These are phyloP conservation scores for Argynnis bischoffii DNA, from an alignment of 2,888 invertebrate species.

Conservation along the genomic window DNA sequence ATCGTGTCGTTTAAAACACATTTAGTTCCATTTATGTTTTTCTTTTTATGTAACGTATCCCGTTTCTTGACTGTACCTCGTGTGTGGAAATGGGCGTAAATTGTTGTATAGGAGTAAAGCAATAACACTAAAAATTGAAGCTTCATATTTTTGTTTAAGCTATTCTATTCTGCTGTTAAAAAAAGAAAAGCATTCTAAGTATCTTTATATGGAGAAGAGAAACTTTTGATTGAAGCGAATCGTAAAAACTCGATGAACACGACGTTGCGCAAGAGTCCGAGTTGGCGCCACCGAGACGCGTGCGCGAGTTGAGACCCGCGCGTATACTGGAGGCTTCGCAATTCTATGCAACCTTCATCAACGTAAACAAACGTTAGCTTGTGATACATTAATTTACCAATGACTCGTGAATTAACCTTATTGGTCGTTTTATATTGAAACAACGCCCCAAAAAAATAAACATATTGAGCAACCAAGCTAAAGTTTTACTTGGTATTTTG, in stretches of 20 bases:
- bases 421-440: slow-evolving; percentile 31
- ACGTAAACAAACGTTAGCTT: slow-evolving; percentile 76
- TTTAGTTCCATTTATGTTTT: slow-evolving; percentile 74
- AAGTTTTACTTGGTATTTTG: slow-evolving; percentile 15
- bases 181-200: slow-evolving; percentile 61
- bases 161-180: slow-evolving; percentile 47
- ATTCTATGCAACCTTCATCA: slow-evolving; percentile 79
- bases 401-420: slow-evolving; percentile 36
- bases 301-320: slow-evolving; percentile 78
- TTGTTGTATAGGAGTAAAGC: slow-evolving; percentile 62
- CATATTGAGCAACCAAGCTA: slow-evolving; percentile 22
- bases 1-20: slow-evolving; percentile 80
- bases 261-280: slow-evolving; percentile 69
- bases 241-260: slow-evolving; percentile 60
- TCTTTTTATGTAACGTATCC: slow-evolving; percentile 69
- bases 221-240: slow-evolving; percentile 60
- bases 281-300: slow-evolving; percentile 80
- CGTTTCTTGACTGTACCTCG: slow-evolving; percentile 69
- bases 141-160: slow-evolving; percentile 65
- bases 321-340: slow-evolving; percentile 79
- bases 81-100: slow-evolving; percentile 66
- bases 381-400: slow-evolving; percentile 53
- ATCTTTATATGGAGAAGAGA: slow-evolving; percentile 51
- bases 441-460: slow-evolving; percentile 30
- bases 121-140: slow-evolving; percentile 67